A percentile compares a stretch with the other conserved stretches of the same genome.
Conservation (phyloP, 1,140 invertebrate species). For the Cherax quadricarinatus region DNA sequence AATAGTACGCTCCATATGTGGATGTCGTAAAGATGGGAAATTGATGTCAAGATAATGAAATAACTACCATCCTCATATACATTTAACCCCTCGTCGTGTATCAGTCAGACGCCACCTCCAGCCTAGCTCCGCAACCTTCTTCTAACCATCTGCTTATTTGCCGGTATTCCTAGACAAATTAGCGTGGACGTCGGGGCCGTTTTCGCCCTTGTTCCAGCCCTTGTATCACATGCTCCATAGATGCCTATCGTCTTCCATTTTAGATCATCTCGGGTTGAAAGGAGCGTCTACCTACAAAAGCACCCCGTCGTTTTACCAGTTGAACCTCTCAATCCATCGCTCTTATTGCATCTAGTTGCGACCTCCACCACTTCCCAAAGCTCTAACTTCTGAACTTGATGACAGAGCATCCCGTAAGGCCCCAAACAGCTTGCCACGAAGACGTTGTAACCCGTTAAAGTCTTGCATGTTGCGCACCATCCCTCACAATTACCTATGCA, state of each 20-base stretch:
- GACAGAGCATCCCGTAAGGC: slow-evolving; percentile 29
- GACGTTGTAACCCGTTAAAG: slow-evolving; percentile 54
- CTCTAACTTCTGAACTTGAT: not conserved
- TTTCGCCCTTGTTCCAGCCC: slow-evolving; percentile 43
- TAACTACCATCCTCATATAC: slow-evolving; percentile 52
- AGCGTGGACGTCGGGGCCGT: not conserved
- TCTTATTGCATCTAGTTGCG: not conserved
- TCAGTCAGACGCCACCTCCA: slow-evolving; percentile 50
- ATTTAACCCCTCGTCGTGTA: slow-evolving; percentile 49
- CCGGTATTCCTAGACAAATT: slow-evolving; percentile 31
- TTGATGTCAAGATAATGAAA: slow-evolving; percentile 69
- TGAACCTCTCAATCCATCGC: not conserved
- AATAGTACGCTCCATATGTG: slow-evolving; percentile 56
- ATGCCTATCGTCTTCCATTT: not conserved
- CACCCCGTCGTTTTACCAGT: not conserved
- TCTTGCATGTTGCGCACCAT: slow-evolving; percentile 66
- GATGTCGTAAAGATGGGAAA: slow-evolving; percentile 67
- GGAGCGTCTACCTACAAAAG: not conserved
- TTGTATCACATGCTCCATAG: slow-evolving; percentile 1
- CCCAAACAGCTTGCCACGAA: slow-evolving; percentile 57
- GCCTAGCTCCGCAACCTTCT: slow-evolving; percentile 10
- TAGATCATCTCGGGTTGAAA: not conserved
- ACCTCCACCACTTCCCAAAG: not conserved
- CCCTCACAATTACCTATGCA: slow-evolving; percentile 70
- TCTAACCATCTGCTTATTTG: slow-evolving; percentile 10